Evolutionary conservation across 2,113 vertebrate species (phyloP).

Genomic region (Hippopotamus amphibius): DNA sequence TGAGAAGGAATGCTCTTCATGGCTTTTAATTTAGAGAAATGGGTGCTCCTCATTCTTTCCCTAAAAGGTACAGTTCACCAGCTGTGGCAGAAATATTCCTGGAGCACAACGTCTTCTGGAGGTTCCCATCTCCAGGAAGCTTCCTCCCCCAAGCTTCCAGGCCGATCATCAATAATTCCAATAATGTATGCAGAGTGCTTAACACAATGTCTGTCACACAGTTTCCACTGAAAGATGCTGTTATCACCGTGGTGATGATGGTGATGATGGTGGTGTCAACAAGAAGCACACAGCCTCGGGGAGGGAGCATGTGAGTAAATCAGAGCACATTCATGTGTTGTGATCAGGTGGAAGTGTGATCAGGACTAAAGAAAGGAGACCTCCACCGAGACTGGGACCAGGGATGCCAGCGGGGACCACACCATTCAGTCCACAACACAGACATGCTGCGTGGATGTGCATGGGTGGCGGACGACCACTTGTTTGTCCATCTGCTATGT

Average conservation of each 20-base stretch:
- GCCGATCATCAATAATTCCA: not conserved
- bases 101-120: not conserved
- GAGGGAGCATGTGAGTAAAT: not conserved
- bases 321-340: too few relatives aligned
- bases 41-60: not conserved
- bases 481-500: not conserved
- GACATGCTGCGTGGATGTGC: accelerated
- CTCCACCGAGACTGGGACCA: accelerated
- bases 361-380: not conserved
- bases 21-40: not conserved
- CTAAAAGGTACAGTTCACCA: accelerated
- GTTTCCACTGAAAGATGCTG: not conserved
- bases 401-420: not conserved
- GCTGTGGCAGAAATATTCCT: not conserved
- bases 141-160: too few relatives aligned
- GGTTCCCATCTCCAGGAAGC: not conserved
- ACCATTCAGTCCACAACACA: not conserved
- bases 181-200: accelerated
- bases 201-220: too few relatives aligned
- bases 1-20: not conserved
- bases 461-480: accelerated
- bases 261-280: too few relatives aligned
- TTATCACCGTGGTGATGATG: not conserved
- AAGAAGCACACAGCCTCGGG: not conserved
- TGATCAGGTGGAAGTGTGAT: too few relatives aligned